phyloP scores from a whole-genome alignment of 2,888 invertebrate species.

The Trypoxylon attenuatum region DNA sequence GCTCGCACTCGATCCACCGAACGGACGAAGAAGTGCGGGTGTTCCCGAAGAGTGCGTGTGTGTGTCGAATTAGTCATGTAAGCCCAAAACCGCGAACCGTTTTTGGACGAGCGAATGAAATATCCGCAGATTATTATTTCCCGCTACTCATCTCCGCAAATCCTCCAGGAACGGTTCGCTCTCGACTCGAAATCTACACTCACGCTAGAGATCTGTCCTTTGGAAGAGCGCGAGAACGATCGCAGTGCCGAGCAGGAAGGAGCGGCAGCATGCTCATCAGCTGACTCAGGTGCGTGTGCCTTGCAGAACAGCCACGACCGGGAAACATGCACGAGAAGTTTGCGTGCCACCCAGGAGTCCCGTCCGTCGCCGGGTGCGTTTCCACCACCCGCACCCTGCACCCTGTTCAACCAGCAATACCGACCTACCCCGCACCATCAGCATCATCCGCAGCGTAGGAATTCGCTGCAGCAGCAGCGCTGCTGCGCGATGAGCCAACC shows the following conservation, averaged over 20 bases:
- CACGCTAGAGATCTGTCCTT: too few relatives aligned
- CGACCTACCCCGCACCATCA: background rate
- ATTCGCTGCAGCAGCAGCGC: constrained; percentile 33
- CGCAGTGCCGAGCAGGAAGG: constrained; percentile 7
- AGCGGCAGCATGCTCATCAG: too few relatives aligned
- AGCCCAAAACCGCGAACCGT: too few relatives aligned
- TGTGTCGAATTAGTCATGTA: too few relatives aligned
- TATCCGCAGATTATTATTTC: too few relatives aligned
- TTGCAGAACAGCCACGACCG: constrained; percentile 74
- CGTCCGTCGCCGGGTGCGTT: constrained; percentile 77
- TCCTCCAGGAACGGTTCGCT: too few relatives aligned
- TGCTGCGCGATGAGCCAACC: constrained; percentile 49
- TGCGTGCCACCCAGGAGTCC: constrained; percentile 68
- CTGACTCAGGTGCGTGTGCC: constrained; percentile 47
- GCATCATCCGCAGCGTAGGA: constrained; percentile 19
- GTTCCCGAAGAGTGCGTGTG: too few relatives aligned
- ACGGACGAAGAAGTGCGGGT: too few relatives aligned
- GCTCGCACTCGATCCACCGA: too few relatives aligned
- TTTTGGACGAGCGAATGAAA: too few relatives aligned
- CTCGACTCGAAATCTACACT: too few relatives aligned
- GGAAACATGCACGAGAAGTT: constrained; percentile 70
- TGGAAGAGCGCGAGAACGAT: background rate
- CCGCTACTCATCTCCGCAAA: too few relatives aligned
- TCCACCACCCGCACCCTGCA: constrained; percentile 71
- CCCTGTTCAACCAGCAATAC: constrained; percentile 25